Conservation (phyloP, 2,797 vertebrate species). For the Pelobates cultripes region DNA sequence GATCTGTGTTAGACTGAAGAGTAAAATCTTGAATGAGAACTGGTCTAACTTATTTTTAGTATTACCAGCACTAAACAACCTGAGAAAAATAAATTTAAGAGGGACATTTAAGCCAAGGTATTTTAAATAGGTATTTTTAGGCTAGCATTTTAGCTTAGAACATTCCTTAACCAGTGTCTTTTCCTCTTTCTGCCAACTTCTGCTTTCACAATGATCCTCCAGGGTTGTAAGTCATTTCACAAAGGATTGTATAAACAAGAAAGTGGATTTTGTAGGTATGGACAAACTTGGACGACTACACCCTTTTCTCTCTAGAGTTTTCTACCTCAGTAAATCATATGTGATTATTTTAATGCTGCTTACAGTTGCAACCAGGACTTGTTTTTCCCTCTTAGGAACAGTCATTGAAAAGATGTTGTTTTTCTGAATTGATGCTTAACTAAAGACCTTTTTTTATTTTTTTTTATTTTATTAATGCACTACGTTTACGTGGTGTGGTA, state of each 20-base stretch:
- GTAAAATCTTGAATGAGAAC: no score
- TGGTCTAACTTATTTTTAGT: no score
- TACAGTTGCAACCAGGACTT: background rate
- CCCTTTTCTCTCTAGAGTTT: background rate
- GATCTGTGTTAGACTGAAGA: background rate
- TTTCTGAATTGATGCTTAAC: no score
- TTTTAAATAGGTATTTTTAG: slow-evolving; percentile 6
- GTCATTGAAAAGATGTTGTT: no score
- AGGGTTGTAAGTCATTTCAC: slow-evolving; percentile 23
- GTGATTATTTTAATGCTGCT: background rate
- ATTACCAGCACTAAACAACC: no score
- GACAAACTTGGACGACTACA: background rate
- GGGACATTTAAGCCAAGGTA: background rate
- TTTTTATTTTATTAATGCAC: background rate
- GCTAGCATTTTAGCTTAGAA: background rate
- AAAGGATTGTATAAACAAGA: slow-evolving; percentile 21
- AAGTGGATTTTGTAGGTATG: slow-evolving; percentile 17
- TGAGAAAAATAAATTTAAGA: no score
- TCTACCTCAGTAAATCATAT: background rate
- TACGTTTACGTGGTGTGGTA: no score
- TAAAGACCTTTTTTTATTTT: background rate
- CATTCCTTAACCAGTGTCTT: background rate
- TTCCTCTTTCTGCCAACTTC: background rate
- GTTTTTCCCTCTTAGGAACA: background rate
- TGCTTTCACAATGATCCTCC: background rate